Evolutionary conservation across 2,888 invertebrate genomes (phyloP), one percentile per base, ranked within the genome.

Genomic region (Drosophila setosimentum): DNA sequence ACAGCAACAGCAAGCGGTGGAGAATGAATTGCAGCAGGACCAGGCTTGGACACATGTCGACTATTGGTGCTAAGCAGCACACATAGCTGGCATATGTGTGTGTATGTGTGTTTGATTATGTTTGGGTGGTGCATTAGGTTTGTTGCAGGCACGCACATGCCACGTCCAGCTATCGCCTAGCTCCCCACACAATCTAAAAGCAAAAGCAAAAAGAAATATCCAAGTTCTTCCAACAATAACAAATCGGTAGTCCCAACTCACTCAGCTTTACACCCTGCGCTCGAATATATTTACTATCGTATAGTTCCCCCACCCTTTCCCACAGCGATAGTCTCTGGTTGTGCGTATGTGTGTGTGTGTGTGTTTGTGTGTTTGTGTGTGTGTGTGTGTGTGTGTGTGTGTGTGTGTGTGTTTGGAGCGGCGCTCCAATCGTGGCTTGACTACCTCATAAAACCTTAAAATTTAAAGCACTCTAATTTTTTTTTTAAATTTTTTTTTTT

Each of bases 11-110:
- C 33, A 13, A 30, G 48, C 24, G 35, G 35, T 35, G 30, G 73
- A 76, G 21, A 69, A 76, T 63, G 63, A 57, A 33, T 40, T 70
- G 70, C 76, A 83, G 55, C 75, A 82, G 69, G 87, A 82, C 65
- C 67, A 87, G 48, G 78, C 78, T 57, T 89, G 86, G 84, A 73
- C 89, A 33, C 85, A 87, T 73, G 82, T 87, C 40, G 87, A 89
- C 60, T 87, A 89, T 63, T 87, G 89, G 89, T 87, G 87, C 75
- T 87, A 85, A 62, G 59, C 40, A 35, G 27, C 59, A n/a, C 42
- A 27, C 59, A 29, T 45, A 59, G 48, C 48, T 32, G 64, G 53
- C 18, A 40, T 48, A 55, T 59, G 45, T 29, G 35, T 37, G 54
- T 48, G 35, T 30, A n/a, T 51, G 59, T 59, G 53, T 48, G 48